Conservation (phyloP, 2,797 vertebrate species). For the Lophius americanus region DNA sequence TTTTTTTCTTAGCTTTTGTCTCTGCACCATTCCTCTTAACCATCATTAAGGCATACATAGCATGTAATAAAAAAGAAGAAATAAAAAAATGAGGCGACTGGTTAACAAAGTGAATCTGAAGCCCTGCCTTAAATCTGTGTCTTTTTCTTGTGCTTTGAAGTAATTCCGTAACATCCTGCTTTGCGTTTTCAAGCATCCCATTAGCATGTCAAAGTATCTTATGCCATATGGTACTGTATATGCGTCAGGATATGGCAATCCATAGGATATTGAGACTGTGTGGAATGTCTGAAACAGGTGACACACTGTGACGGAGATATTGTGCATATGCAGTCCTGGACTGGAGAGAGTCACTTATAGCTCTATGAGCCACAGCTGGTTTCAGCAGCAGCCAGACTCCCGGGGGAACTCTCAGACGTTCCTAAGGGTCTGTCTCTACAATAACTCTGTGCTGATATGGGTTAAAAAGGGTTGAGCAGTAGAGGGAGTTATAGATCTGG, state of each 20-base stretch:
- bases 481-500: conserved; percentile 42
- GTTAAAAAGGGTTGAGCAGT: conserved; percentile 59
- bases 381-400: conserved; percentile 50
- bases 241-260: too few relatives aligned
- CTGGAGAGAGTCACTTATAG: conserved; percentile 36
- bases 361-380: conserved; percentile 58
- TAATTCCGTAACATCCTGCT: background rate
- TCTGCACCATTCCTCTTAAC: too few relatives aligned
- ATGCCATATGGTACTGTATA: background rate
- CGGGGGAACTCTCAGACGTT: conserved; percentile 54
- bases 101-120: too few relatives aligned
- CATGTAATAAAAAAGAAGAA: too few relatives aligned
- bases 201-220: background rate
- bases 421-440: conserved; percentile 49
- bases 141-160: background rate
- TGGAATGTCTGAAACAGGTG: conserved; percentile 29
- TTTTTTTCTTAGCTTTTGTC: too few relatives aligned
- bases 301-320: conserved; percentile 27
- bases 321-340: conserved; percentile 21
- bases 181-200: background rate
- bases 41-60: too few relatives aligned
- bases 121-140: background rate
- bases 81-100: too few relatives aligned
- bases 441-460: conserved; percentile 54
- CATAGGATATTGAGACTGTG: background rate